Evolutionary conservation across 2,888 invertebrate species (phyloP).

Genomic region (Carabus problematicus): DNA sequence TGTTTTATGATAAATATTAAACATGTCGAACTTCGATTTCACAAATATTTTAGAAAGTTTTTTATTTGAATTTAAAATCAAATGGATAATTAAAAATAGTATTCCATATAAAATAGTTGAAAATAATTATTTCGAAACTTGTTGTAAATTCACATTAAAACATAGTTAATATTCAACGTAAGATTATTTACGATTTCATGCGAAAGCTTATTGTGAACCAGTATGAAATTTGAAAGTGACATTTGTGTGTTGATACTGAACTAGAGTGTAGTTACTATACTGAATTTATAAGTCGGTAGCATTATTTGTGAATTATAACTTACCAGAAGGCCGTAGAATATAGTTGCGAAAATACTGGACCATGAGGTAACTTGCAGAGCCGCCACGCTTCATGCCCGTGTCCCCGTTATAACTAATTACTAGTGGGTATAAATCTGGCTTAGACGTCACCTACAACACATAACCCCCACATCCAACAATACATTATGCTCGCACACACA

Average conservation of each 20-base stretch:
- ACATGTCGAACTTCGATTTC: too few species aligned
- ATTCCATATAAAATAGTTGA: too few species aligned
- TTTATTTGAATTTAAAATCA: slow-evolving; percentile 54
- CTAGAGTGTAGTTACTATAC: background rate
- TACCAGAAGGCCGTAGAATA: slow-evolving; percentile 75
- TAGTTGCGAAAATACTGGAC: slow-evolving; percentile 85
- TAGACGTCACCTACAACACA: slow-evolving; percentile 75
- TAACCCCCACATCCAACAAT: background rate
- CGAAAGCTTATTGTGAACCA: too few species aligned
- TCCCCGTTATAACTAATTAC: slow-evolving; percentile 82
- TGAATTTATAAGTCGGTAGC: background rate
- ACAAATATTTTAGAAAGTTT: slow-evolving; percentile 48
- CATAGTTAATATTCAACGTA: background rate
- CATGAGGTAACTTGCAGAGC: slow-evolving; percentile 79
- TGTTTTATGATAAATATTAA: too few species aligned
- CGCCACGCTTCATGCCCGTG: slow-evolving; percentile 68
- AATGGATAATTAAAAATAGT: background rate
- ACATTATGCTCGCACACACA: background rate
- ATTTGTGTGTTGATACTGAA: too few species aligned
- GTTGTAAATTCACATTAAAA: too few species aligned
- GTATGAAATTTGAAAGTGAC: too few species aligned
- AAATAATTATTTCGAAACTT: too few species aligned
- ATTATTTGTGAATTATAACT: slow-evolving; percentile 44
- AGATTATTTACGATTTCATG: background rate
- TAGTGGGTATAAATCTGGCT: slow-evolving; percentile 84